Base-by-base conservation (phyloP, 2,113 vertebrate species). In the Microtus ochrogaster region DNA sequence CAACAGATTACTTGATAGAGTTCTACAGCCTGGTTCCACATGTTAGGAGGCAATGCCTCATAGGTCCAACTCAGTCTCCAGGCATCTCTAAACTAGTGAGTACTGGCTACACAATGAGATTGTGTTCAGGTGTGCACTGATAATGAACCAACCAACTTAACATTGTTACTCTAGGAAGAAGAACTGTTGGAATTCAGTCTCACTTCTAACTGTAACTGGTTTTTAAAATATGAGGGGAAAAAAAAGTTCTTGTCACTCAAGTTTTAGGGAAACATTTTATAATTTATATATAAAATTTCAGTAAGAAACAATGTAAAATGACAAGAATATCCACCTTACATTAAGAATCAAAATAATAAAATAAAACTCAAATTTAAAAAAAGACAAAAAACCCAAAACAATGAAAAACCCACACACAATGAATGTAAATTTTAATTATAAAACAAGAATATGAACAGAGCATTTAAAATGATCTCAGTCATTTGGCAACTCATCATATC, bases 231-330 rank as follows among this genome's bases (percentile, higher is more conserved):
- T 33, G 9, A 28, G 1, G 19, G 58, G 58, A 21, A 58, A 94
- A 94, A 81, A 96, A 94, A 95, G 93, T 0, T 96, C 97, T 95
- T 47, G 97, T 94, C 96, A 98, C 98, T 97, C 95, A 94, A 96
- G 33, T 87, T 98, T 98, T 98, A 87, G 98, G 97, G 97, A 99
- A 99, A 98, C 95, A 97, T 98, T 98, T 98, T 98, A 98, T 98
- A 98, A 96, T 98, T 99, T 99, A 99, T 98, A 98, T 99, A 99
- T 98, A 99, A 99, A 99, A 98, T 98, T 94, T 98, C 98, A 98
- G 98, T 99, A 99, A 98, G 99, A 99, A 99, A 99, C 98, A 97
- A 98, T 98, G 98, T 98, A 98, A 98, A 99, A 98, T 98, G 98
- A 98, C 97, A 68, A 98, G 98, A 98, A 98, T 98, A 98, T 98